A percentile compares a stretch with the other conserved stretches of the same genome.
Conservation (phyloP, 2,113 vertebrate genomes). For the Phylloscopus trochilus region DNA sequence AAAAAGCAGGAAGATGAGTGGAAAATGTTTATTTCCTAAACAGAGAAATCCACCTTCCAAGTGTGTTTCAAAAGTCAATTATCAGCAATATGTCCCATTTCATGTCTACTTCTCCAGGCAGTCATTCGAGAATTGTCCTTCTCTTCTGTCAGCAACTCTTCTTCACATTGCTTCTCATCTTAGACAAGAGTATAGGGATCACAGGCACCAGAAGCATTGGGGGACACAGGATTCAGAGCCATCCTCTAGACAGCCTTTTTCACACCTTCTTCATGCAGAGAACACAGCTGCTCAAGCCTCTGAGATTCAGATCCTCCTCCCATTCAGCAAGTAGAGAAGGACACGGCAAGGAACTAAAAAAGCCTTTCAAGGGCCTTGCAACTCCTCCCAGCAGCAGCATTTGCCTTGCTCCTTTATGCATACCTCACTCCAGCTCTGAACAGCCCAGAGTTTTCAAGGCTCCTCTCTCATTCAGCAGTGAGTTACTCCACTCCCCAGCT, state of each 20-base stretch:
- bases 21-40: neutral
- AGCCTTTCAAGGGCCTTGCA: neutral
- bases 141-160: neutral
- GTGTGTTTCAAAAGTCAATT: neutral
- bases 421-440: neutral
- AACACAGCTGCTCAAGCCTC: neutral
- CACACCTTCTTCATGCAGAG: neutral
- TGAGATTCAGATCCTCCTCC: neutral
- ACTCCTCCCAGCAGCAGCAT: neutral
- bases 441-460: neutral
- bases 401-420: neutral
- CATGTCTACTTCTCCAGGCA: neutral
- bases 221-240: neutral
- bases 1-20: neutral
- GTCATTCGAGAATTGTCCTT: neutral
- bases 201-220: fast-evolving
- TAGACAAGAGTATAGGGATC: neutral
- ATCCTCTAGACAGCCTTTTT: neutral
- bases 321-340: neutral
- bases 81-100: neutral
- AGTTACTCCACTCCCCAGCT: neutral
- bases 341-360: neutral
- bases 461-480: neutral
- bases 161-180: neutral
- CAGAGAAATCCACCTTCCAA: neutral